Evolutionary conservation across 2,113 vertebrate species (phyloP).

Genomic region (Apteryx mantelli): DNA sequence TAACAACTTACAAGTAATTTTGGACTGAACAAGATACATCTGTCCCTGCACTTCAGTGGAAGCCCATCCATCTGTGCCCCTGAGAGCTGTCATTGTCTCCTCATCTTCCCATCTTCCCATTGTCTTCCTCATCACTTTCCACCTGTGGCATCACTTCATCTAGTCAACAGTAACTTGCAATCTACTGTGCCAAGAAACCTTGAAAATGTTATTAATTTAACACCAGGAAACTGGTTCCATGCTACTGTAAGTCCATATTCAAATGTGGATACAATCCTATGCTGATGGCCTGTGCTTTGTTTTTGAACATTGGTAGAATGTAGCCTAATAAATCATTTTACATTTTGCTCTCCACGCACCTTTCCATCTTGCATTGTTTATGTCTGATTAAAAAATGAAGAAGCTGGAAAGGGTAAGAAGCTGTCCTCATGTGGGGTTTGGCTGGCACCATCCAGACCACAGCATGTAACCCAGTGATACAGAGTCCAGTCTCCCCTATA

Average conservation of each 20-base stretch:
- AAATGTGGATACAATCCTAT: not conserved
- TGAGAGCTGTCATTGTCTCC: not conserved
- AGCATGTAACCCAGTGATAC: not conserved
- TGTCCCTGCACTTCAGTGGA: not conserved
- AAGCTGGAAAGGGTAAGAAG: not conserved
- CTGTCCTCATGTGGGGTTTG: not conserved
- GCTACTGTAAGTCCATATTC: not conserved
- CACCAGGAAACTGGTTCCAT: not conserved
- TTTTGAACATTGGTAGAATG: not conserved
- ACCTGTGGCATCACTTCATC: not conserved
- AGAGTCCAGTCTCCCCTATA: not conserved
- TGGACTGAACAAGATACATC: not conserved
- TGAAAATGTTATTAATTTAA: not conserved
- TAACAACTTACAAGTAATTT: not conserved
- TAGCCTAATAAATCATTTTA: not conserved
- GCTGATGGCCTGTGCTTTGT: not conserved
- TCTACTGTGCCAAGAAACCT: not conserved
- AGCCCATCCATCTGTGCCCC: accelerated
- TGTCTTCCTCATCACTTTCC: not conserved
- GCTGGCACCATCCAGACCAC: not conserved
- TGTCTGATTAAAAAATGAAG: not conserved
- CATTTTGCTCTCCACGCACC: not conserved
- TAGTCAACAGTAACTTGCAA: not conserved
- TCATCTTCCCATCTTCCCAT: not conserved
- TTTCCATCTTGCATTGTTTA: not conserved